A percentile compares a stretch with the other conserved stretches of the same genome.
Evolutionary conservation across 2,113 vertebrate species (phyloP).

Genomic region (Pterocles burchelli): DNA sequence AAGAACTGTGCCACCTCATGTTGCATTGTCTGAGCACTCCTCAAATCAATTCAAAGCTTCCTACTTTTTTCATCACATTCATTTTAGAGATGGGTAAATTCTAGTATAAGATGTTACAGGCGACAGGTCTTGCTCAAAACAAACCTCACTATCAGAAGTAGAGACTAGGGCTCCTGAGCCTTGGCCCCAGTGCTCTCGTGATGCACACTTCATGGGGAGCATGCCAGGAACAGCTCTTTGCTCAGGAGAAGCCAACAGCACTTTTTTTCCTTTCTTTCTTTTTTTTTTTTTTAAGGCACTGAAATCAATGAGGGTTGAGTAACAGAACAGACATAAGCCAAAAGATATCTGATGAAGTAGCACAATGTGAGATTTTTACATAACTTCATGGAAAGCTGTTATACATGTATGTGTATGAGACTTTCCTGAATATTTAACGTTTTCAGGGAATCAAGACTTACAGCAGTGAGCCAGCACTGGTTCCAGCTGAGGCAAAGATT

Average conservation of each 20-base stretch:
- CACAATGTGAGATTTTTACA: neutral
- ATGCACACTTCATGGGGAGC: neutral
- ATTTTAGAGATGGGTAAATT: neutral
- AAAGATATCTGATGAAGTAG: neutral
- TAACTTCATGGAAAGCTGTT: neutral
- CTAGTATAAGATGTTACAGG: neutral
- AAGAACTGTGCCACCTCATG: neutral
- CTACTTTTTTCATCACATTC: neutral
- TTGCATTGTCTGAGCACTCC: neutral
- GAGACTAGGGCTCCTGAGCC: neutral
- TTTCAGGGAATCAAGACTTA: neutral
- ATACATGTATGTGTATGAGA: neutral
- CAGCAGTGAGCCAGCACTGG: neutral
- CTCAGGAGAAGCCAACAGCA: neutral
- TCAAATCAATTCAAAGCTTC: neutral
- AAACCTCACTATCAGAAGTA: neutral
- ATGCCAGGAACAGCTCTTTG: neutral
- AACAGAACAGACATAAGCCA: neutral
- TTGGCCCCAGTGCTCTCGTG: neutral
- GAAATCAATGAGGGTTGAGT: neutral
- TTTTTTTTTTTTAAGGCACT: neutral
- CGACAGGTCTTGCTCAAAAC: neutral
- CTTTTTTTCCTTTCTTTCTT: neutral
- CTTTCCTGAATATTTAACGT: neutral
- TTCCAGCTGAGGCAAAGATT: neutral